Conservation (phyloP, 2,797 vertebrate genomes). For the Yasuhikotakia modesta region DNA sequence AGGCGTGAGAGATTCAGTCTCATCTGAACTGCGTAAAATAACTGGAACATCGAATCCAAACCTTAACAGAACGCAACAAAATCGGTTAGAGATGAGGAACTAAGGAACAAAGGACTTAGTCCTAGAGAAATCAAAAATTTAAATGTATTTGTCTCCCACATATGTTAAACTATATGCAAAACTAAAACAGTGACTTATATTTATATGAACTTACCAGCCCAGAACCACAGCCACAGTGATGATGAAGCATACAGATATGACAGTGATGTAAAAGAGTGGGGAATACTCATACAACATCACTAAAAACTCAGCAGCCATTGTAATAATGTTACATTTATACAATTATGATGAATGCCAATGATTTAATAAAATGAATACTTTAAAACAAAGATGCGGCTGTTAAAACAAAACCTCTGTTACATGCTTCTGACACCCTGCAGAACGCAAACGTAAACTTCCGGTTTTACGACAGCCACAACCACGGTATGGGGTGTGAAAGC, state of each 20-base stretch:
- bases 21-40: slow-evolving; percentile 89
- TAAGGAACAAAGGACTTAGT: neutral
- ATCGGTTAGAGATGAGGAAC: neutral
- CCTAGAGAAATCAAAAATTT: too few species aligned
- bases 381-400: neutral
- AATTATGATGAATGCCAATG: neutral
- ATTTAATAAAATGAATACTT: neutral
- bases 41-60: slow-evolving; percentile 92
- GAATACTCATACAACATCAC: slow-evolving; percentile 91
- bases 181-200: neutral
- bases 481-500: too few species aligned
- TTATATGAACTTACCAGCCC: slow-evolving; percentile 82
- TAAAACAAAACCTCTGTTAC: neutral
- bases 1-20: slow-evolving; percentile 75
- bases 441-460: slow-evolving; percentile 36
- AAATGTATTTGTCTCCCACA: neutral
- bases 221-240: slow-evolving; percentile 89
- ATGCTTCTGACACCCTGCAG: neutral
- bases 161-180: too few species aligned
- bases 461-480: slow-evolving; percentile 21
- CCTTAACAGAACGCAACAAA: slow-evolving; percentile 71
- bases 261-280: slow-evolving; percentile 87
- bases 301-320: slow-evolving; percentile 86
- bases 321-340: slow-evolving; percentile 11
- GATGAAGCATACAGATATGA: slow-evolving; percentile 90